These are phyloP conservation scores for Atractosteus spatula DNA, from an alignment of 2,113 vertebrate genomes.

Conservation along the genomic window DNA sequence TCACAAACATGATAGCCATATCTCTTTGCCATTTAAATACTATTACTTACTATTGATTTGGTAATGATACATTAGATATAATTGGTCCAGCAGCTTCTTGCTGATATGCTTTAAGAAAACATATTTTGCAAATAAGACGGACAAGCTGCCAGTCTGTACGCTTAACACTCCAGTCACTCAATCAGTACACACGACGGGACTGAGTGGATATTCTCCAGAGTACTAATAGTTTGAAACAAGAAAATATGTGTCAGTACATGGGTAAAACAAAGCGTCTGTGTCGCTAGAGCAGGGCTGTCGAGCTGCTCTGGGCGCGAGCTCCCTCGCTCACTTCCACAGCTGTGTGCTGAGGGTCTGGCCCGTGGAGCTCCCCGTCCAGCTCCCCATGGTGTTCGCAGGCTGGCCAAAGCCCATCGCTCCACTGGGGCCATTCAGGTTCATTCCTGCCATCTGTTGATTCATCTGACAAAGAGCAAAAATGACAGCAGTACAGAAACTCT, in stretches of 20 bases:
- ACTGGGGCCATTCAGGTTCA: slow-evolving; percentile 69
- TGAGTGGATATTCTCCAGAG: slow-evolving; percentile 64
- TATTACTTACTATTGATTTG: slow-evolving; percentile 76
- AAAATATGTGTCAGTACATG: slow-evolving; percentile 58
- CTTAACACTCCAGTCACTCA: slow-evolving; percentile 78
- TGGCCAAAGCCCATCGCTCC: slow-evolving; percentile 66
- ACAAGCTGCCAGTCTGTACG: slow-evolving; percentile 69
- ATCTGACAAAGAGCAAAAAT: slow-evolving; percentile 63
- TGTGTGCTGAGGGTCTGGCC: slow-evolving; percentile 97
- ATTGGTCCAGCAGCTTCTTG: slow-evolving; percentile 74
- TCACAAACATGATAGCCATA: slow-evolving; percentile 82
- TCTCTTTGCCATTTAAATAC: slow-evolving; percentile 77
- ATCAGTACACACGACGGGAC: slow-evolving; percentile 73
- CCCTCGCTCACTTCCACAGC: slow-evolving; percentile 85
- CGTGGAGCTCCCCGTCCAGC: slow-evolving; percentile 76
- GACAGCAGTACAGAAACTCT: background rate
- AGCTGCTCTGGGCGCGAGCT: slow-evolving; percentile 59
- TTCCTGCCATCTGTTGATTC: slow-evolving; percentile 91
- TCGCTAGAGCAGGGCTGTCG: slow-evolving; percentile 29
- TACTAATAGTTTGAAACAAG: slow-evolving; percentile 61
- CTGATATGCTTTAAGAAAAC: slow-evolving; percentile 50
- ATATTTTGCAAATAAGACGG: slow-evolving; percentile 52
- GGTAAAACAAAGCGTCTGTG: slow-evolving; percentile 53
- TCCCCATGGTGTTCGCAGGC: slow-evolving; percentile 70
- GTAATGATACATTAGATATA: slow-evolving; percentile 72